Evolutionary conservation across 92 coral and sea anemone genomes (phyloP), one percentile per base, ranked within the genome.

Genomic region (Phymanthus crucifer): DNA sequence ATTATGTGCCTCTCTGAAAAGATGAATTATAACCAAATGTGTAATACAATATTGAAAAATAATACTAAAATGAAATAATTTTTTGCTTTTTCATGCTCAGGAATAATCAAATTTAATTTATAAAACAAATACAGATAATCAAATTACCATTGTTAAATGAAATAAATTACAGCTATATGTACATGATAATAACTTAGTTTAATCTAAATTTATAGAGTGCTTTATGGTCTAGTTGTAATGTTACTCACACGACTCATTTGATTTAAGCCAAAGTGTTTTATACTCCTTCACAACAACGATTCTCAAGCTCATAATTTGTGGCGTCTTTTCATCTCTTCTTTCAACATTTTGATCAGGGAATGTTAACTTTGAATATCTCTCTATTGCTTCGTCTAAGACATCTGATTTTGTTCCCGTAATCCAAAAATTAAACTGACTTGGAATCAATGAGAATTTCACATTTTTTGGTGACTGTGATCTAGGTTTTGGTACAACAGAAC

Each of bases 401-500:
- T 95, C 96, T 57, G 93, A 88, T 36, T 40, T 78, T 50, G 90
- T 78, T 21, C 93, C 97, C 18, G 46, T 56, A 34, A 85, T 71
- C 2, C 57, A 46, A 66, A 93, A 90, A 37, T 79, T 70, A 68
- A 95, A 95, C 32, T 79, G 66, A 50, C 32, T 33, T 10, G 97
- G 86, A 9, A 73, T 24, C 12, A 95, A 77, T 19, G 90, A 43
- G 56, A 82, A 93, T 9, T 73, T 80, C 0, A 78, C 77, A 31
- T 89, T 85, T 1, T 85, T 81, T 17, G 81, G 86, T 23, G 80
- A 72, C 45, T 93, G 86, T 17, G 72, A 70, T 75, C 90, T 97
- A 1, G 99, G 99, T 87, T 95, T 95, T 16, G 99, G 99, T 87
- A 95, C 83, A 4, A 89, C 80, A 3, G 94, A 81, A 13, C 98